phyloP scores from a whole-genome alignment of 1,140 invertebrate genomes.

The Tribolium castaneum region DNA sequence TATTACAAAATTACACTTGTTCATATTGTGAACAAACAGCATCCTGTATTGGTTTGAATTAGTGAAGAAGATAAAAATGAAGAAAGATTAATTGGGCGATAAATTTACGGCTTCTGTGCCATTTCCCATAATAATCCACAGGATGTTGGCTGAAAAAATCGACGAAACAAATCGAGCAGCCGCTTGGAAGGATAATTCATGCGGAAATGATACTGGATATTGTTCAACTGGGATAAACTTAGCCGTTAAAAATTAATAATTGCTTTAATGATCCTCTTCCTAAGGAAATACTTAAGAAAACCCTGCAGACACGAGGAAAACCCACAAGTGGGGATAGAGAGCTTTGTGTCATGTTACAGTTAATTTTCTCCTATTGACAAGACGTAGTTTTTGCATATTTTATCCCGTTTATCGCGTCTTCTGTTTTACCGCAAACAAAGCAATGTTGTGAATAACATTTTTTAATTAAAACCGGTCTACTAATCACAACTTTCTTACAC shows the following conservation, averaged over 20 bases:
- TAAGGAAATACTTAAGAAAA: not conserved
- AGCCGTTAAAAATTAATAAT: not conserved
- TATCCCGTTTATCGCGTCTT: not conserved
- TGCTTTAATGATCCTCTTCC: not conserved
- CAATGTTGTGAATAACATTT: not conserved
- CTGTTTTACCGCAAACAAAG: not conserved
- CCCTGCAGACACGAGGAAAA: not conserved
- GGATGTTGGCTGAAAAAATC: not conserved
- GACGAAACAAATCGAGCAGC: not conserved
- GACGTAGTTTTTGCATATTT: not conserved
- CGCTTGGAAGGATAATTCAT: not conserved
- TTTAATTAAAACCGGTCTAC: not conserved
- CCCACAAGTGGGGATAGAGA: not conserved
- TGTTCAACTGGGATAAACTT: not conserved
- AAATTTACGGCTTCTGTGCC: constrained; percentile 4
- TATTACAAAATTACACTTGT: not conserved
- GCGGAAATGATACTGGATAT: not conserved
- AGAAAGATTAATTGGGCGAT: not conserved
- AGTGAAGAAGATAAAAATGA: constrained; percentile 4
- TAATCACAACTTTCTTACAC: not conserved
- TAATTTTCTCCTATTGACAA: not conserved
- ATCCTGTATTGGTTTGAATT: not conserved
- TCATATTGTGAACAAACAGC: not conserved
- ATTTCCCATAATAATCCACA: constrained; percentile 1
- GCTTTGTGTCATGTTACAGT: not conserved